Conservation (phyloP, 2,113 vertebrate genomes). For the Panthera uncia region DNA sequence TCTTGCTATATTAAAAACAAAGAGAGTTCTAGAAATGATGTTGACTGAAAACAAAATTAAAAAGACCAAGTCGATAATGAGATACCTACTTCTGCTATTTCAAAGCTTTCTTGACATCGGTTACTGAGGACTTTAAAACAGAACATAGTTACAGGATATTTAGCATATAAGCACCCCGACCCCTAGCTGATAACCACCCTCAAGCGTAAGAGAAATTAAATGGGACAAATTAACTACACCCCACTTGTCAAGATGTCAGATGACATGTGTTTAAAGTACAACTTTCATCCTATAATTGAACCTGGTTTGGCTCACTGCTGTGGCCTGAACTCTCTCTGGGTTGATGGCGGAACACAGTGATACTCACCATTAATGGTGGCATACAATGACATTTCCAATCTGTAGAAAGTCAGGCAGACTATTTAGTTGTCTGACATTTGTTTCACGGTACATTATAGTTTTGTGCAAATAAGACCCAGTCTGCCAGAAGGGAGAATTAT, state of each 20-base stretch:
- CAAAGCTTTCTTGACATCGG: neutral
- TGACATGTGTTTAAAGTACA: neutral
- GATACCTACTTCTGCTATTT: neutral
- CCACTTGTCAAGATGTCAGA: neutral
- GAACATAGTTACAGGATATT: neutral
- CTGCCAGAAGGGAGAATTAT: neutral
- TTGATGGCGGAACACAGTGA: neutral
- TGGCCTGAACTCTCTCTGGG: neutral
- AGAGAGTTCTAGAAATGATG: neutral
- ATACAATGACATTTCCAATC: neutral
- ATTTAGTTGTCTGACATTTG: conserved; percentile 40
- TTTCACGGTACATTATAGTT: neutral
- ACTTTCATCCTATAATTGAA: neutral
- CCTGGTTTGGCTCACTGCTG: neutral
- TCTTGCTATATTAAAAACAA: neutral
- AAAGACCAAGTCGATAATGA: neutral
- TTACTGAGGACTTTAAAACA: neutral
- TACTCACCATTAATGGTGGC: neutral
- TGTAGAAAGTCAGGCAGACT: neutral
- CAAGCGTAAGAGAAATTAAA: neutral
- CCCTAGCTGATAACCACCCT: neutral
- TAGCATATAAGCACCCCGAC: neutral
- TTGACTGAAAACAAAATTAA: neutral
- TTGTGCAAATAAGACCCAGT: neutral
- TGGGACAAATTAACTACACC: neutral